A percentile compares a stretch with the other conserved stretches of the same genome.
phyloP scores from a whole-genome alignment of 2,888 invertebrate species.

The Lasioglossum lativentre region DNA sequence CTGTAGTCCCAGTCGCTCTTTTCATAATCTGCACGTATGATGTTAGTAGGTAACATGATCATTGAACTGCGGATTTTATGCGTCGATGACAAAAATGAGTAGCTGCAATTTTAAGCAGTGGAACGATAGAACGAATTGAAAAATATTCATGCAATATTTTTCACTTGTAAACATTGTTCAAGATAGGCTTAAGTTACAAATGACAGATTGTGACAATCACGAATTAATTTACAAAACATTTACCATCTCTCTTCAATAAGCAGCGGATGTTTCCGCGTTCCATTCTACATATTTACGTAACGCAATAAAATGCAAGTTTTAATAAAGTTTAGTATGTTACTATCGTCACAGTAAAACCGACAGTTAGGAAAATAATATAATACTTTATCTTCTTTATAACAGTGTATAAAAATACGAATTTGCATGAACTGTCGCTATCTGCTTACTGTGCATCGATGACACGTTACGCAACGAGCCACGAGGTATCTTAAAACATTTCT shows the following conservation, averaged over 20 bases:
- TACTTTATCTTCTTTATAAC: neutral
- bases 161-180: neutral
- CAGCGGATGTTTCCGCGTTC: neutral
- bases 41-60: neutral
- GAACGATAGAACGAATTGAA: neutral
- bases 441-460: conserved; percentile 1
- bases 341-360: neutral
- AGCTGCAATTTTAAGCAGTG: too few relatives aligned
- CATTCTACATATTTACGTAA: neutral
- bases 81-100: neutral
- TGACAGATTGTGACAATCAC: neutral
- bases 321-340: neutral
- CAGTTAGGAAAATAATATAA: conserved; percentile 17
- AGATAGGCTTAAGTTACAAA: neutral
- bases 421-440: neutral
- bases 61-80: neutral
- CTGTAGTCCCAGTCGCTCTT: too few relatives aligned
- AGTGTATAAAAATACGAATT: neutral
- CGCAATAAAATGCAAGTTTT: neutral
- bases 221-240: neutral
- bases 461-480: neutral
- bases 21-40: neutral
- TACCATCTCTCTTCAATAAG: neutral
- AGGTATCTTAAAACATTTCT: neutral
- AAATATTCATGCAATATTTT: neutral